Conservation (phyloP, 1,140 invertebrate species). For the Ips typographus region DNA sequence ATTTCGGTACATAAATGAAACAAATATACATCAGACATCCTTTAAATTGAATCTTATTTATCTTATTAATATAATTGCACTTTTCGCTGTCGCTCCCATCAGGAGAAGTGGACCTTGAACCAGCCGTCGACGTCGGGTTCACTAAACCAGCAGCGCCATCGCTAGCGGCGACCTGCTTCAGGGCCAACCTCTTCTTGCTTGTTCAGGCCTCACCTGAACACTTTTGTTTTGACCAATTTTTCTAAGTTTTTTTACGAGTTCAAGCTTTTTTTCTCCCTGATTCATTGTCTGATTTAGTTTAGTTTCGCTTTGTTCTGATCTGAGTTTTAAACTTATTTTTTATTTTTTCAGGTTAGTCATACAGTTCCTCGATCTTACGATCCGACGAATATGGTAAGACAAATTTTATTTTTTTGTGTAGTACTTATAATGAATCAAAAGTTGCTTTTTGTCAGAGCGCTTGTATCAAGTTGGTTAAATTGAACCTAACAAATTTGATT, state of each 20-base stretch:
- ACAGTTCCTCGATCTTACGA: conserved; percentile 28
- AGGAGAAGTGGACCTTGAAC: conserved; percentile 19
- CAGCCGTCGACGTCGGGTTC: conserved; percentile 27
- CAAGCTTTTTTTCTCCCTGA: too few relatives aligned
- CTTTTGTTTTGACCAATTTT: conserved; percentile 20
- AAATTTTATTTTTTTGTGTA: not conserved
- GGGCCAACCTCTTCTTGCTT: conserved; percentile 18
- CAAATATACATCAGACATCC: too few relatives aligned
- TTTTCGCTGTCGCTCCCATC: conserved; percentile 3
- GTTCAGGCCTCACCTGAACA: conserved; percentile 19
- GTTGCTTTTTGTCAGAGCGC: not conserved
- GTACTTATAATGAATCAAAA: too few relatives aligned
- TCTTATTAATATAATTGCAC: not conserved
- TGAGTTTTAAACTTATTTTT: conserved; percentile 1
- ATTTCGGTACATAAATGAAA: not conserved
- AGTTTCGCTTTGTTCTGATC: too few relatives aligned
- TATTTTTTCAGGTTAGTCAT: conserved; percentile 31
- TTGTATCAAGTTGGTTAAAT: not conserved
- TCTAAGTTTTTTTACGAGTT: not conserved
- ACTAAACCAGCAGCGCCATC: conserved; percentile 21
- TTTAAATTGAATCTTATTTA: too few relatives aligned
- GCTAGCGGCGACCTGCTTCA: conserved; percentile 15
- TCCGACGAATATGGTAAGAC: conserved; percentile 27
- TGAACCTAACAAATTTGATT: not conserved
- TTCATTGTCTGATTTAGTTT: too few relatives aligned